Conservation (phyloP, 2,797 vertebrate species). For the Poecilia wingei region DNA sequence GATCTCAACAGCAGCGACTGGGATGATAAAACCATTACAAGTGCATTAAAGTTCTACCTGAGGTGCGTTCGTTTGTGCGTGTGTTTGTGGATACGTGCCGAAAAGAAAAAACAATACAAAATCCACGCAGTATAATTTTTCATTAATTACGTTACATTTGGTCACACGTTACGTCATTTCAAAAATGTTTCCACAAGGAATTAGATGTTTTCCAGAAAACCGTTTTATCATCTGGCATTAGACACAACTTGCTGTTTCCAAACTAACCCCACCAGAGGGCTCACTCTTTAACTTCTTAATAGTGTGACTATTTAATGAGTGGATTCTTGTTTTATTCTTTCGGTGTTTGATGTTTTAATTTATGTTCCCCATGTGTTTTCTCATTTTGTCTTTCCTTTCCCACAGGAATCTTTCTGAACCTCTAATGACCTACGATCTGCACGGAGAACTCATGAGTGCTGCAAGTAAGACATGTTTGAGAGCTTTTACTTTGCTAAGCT, state of each 20-base stretch:
- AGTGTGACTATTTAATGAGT: constrained; percentile 10
- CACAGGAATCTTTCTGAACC: constrained; percentile 95
- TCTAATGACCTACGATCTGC: constrained; percentile 94
- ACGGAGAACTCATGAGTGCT: constrained; percentile 92
- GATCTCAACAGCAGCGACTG: constrained; percentile 89
- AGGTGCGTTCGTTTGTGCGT: constrained; percentile 79
- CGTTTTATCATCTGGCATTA: neutral
- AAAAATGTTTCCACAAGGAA: constrained; percentile 1
- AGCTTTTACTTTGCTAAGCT: constrained; percentile 1
- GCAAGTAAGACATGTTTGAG: constrained; percentile 89
- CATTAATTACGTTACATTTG: neutral
- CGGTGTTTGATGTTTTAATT: constrained; percentile 11
- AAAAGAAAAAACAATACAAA: neutral
- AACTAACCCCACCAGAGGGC: constrained; percentile 16
- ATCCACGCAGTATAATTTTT: neutral
- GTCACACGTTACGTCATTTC: neutral
- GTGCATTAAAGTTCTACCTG: constrained; percentile 97
- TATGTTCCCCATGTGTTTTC: constrained; percentile 21
- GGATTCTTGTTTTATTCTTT: constrained; percentile 13
- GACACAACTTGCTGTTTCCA: constrained; percentile 7
- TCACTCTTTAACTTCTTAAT: constrained; percentile 16
- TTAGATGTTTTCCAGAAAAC: neutral
- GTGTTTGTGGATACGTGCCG: neutral
- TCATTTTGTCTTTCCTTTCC: constrained; percentile 31
- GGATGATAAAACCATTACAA: constrained; percentile 97